Evolutionary conservation across 1,140 invertebrate species (phyloP).

Genomic region (Venturia canescens): DNA sequence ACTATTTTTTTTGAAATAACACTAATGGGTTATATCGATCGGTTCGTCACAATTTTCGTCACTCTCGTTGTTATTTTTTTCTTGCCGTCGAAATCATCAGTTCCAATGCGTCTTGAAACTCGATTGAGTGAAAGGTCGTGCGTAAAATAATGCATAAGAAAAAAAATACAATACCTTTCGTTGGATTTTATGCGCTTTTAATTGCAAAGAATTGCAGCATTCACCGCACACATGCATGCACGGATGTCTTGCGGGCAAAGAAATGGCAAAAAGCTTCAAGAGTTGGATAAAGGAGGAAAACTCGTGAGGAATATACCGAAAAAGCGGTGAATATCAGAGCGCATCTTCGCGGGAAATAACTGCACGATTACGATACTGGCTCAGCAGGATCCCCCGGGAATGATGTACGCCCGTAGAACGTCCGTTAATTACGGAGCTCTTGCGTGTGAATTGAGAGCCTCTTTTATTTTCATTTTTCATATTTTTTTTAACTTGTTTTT

Average conservation of each 20-base stretch:
- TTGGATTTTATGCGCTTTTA: not conserved
- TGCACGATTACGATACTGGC: not conserved
- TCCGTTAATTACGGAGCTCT: constrained; percentile 33
- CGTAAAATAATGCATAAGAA: not conserved
- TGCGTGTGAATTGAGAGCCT: constrained; percentile 5
- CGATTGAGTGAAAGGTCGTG: not conserved
- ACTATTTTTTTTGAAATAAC: too few species aligned
- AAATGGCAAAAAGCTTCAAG: not conserved
- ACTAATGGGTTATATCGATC: too few species aligned
- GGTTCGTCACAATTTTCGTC: too few species aligned
- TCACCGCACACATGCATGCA: too few species aligned
- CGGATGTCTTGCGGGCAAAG: not conserved
- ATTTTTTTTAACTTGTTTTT: not conserved
- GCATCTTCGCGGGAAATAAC: constrained; percentile 15
- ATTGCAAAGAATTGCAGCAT: not conserved
- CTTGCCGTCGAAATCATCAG: too few species aligned
- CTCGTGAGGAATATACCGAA: not conserved
- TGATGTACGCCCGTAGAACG: constrained; percentile 9
- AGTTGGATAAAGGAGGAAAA: not conserved
- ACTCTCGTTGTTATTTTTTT: too few species aligned
- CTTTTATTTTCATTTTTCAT: not conserved
- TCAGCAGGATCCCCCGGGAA: constrained; percentile 15
- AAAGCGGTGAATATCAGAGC: not conserved
- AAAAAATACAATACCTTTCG: not conserved
- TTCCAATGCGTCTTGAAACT: not conserved